Evolutionary conservation across 1,140 invertebrate species (phyloP), one percentile per base, ranked within the genome.

Genomic region (Arctopsyche grandis): DNA sequence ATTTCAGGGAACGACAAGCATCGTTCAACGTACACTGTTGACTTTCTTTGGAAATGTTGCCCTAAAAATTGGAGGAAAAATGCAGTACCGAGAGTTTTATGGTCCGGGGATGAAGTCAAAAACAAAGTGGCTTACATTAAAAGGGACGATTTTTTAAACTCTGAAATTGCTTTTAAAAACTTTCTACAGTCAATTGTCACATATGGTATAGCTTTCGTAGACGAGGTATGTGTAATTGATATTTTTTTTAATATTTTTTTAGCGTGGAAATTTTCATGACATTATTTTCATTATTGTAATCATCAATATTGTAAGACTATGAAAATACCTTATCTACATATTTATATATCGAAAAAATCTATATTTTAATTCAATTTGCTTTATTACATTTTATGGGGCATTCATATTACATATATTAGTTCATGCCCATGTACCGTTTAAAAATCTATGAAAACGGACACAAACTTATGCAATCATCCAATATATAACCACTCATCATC

Each of bases 161-260:
- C 85, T 29, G 81, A 82, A 21, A 83, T 84, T 26, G 87, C 85
- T 38, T 80, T 86, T 10, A 84, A 78, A 19, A 71, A 52, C 46
- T 85, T 89, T 26, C 85, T 89, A 46, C 83, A 86, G 69, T 88
- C 87, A 22, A 82, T 90, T 4, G 77, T 89, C 3, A 86, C 86
- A 58, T 88, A 88, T 80, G 89, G 89, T 12, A 84, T 88, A 9
- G 88, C 85, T 22, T 84, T 90, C 21, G 85, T 90, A n/a, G 85
- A 85, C 58, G 83, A 85, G 74, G 88, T 89, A 85, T 84, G 84
- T 83, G 48, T 75, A 9, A 24, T 9, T 48, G 9, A 16, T 21
- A 10, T 56, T 3, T 22, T 69, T 21, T 14, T 10, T 63, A 63
- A n/a, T n/a, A n/a, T n/a, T n/a, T n/a, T n/a, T n/a, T n/a, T n/a